Evolutionary conservation across 2,113 vertebrate species (phyloP), one percentile per base, ranked within the genome.

Genomic region (Choloepus hoffmanni): DNA sequence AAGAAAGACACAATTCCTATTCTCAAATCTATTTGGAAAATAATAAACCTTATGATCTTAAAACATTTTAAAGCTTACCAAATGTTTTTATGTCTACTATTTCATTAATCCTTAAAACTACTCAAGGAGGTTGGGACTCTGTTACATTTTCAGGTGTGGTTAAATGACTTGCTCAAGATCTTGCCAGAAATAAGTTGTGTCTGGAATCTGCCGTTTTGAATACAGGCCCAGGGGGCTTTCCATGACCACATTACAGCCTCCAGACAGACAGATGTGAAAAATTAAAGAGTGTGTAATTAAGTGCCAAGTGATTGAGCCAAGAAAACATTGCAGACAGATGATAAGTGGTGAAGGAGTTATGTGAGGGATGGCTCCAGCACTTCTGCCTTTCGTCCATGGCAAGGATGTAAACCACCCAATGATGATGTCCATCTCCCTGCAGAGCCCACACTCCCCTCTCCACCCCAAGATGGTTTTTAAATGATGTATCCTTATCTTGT

Each of bases 201-300:
- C 78, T 81, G 63, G 89, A 94, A 85, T 88, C 48, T 33, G 58
- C 65, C 94, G 86, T 74, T 94, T 89, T 74, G 50, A 91, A 84
- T 87, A 33, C 5, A 87, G 24, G 16, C 76, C 26, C 50, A 87
- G 3, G 58, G 90, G 79, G 43, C 15, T 76, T 95, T 95, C 86
- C 70, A 84, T 53, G 53, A 90, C 78, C 40, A 55, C 18, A 96
- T 62, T 86, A 77, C 40, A 79, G 90, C 33, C 83, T 94, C 88
- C 89, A 96, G 86, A 96, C 95, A 96, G 93, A 94, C 63, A 92
- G 89, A 96, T 76, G 92, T 96, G 84, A 97, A 97, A 97, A 95
- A 96, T 96, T 97, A 94, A 97, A 81, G 74, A 89, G 48, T 78
- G 3, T 83, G 16, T 95, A 94, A 96, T 94, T 95, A 96, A 97